Percentiles rank a stretch among this genome's conserved stretches.
Conservation (phyloP, 2,113 vertebrate species). For the Phyllostomus hastatus region DNA sequence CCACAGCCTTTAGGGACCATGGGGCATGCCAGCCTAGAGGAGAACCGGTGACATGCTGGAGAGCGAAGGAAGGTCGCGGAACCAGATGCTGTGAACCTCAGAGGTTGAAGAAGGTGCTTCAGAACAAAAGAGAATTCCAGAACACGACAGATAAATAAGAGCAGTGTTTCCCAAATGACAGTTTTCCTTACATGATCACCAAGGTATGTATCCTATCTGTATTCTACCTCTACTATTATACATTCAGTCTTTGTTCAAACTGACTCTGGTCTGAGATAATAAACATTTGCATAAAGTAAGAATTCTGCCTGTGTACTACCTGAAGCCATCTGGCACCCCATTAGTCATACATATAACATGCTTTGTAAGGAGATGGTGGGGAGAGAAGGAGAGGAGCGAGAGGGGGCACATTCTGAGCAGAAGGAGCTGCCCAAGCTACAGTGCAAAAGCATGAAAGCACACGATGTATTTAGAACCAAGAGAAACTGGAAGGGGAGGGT, state of each 20-base stretch:
- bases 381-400: not conserved
- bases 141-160: not conserved
- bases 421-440: not conserved
- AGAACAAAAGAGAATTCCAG: not conserved
- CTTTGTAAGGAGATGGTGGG: not conserved
- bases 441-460: not conserved
- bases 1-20: not conserved
- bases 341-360: not conserved
- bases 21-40: not conserved
- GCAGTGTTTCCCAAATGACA: not conserved
- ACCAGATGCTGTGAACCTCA: not conserved
- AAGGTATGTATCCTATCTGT: not conserved
- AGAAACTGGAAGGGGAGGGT: not conserved
- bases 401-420: not conserved
- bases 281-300: constrained; percentile 57
- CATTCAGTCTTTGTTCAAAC: constrained; percentile 18
- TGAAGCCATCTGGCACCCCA: constrained; percentile 25
- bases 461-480: not conserved
- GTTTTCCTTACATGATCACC: not conserved
- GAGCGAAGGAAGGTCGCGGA: not conserved
- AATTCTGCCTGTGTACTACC: constrained; percentile 31
- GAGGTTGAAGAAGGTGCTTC: not conserved
- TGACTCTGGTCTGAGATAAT: constrained; percentile 10
- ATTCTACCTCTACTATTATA: not conserved
- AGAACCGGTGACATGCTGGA: not conserved